Conservation (phyloP, 1,140 invertebrate genomes). For the Cherax quadricarinatus region DNA sequence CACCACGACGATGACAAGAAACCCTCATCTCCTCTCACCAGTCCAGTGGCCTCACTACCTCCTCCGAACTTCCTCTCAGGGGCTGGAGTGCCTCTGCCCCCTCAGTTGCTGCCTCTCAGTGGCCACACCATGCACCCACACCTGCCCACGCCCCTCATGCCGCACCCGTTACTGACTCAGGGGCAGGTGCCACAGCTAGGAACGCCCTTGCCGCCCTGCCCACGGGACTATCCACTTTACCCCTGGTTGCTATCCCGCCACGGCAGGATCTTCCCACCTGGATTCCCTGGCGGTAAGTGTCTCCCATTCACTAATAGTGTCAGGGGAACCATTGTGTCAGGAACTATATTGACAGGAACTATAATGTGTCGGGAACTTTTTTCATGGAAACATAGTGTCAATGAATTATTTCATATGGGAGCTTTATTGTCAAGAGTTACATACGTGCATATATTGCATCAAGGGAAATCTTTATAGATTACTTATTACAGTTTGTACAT, state of each 20-base stretch:
- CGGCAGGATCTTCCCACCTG: conserved; percentile 85
- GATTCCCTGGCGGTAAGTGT: conserved; percentile 68
- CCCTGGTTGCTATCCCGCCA: conserved; percentile 94
- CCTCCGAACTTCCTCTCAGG: conserved; percentile 45
- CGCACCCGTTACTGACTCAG: conserved; percentile 42
- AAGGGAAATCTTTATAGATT: too few relatives aligned
- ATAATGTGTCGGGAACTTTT: too few relatives aligned
- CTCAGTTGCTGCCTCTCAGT: conserved; percentile 51
- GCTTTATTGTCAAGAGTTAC: too few relatives aligned
- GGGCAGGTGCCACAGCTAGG: conserved; percentile 61
- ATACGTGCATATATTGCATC: too few relatives aligned
- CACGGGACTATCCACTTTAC: conserved; percentile 82
- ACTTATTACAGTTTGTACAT: too few relatives aligned
- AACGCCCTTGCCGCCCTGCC: conserved; percentile 65
- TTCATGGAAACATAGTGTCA: too few relatives aligned
- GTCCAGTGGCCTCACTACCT: conserved; percentile 21
- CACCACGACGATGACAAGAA: conserved; percentile 62
- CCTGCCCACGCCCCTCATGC: conserved; percentile 53
- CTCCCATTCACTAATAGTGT: too few relatives aligned
- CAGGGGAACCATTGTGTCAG: too few relatives aligned
- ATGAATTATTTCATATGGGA: too few relatives aligned
- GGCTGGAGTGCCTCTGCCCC: conserved; percentile 28
- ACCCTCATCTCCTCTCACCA: conserved; percentile 40
- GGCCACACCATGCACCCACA: conserved; percentile 43
- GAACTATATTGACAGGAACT: too few relatives aligned